A percentile compares a stretch with the other conserved stretches of the same genome.
Conservation (phyloP, 2,888 invertebrate genomes). For the Aphelenchoides bicaudatus region DNA sequence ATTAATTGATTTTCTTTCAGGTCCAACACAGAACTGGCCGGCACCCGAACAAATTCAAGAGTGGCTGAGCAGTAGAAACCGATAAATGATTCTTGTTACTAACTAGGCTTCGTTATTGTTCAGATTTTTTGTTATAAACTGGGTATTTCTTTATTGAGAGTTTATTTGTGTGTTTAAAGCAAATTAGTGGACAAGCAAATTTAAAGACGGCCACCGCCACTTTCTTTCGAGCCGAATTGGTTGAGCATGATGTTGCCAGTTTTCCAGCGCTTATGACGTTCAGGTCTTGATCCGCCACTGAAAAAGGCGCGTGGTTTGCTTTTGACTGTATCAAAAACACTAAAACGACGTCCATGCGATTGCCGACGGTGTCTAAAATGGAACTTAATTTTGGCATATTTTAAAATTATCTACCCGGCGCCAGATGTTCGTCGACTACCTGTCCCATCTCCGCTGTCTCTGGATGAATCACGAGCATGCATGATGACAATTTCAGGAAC, state of each 20-base stretch:
- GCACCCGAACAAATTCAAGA: slow-evolving; percentile 9
- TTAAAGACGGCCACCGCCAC: background rate
- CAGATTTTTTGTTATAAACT: too few relatives aligned
- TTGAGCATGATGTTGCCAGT: slow-evolving; percentile 50
- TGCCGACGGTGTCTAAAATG: slow-evolving; percentile 30
- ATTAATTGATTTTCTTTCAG: slow-evolving; percentile 11
- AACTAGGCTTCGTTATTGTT: too few relatives aligned
- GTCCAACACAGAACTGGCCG: slow-evolving; percentile 13
- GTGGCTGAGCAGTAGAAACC: slow-evolving; percentile 15
- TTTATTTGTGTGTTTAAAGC: background rate
- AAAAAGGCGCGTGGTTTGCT: slow-evolving; percentile 33
- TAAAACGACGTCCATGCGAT: slow-evolving; percentile 34
- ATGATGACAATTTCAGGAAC: slow-evolving; percentile 36
- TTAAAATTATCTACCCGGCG: slow-evolving; percentile 7
- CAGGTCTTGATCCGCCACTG: slow-evolving; percentile 21
- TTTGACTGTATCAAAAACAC: slow-evolving; percentile 32
- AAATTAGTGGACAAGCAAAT: background rate
- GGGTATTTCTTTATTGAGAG: too few relatives aligned
- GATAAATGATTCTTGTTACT: background rate
- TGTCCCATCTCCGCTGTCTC: slow-evolving; percentile 25
- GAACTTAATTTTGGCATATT: background rate
- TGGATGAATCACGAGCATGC: slow-evolving; percentile 30
- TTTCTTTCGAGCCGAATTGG: slow-evolving; percentile 36
- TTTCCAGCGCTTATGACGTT: slow-evolving; percentile 47
- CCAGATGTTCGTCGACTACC: slow-evolving; percentile 7